These are phyloP conservation scores for Pheosia tremula DNA, from an alignment of 2,888 invertebrate species.

Conservation along the genomic window DNA sequence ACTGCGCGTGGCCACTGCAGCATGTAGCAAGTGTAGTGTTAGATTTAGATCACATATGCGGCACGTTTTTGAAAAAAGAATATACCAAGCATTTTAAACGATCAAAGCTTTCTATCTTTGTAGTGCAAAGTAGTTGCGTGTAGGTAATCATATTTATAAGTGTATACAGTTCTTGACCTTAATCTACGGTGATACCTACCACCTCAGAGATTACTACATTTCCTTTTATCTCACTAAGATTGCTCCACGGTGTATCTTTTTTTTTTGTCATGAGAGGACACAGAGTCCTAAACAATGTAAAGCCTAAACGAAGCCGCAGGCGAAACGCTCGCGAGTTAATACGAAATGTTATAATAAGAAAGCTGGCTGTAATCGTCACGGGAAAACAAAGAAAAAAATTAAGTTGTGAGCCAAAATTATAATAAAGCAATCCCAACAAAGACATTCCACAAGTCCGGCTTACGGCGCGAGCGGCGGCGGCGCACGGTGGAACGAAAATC, in stretches of 20 bases:
- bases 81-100: not conserved
- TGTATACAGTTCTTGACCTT: too few relatives aligned
- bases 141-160: too few relatives aligned
- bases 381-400: conserved; percentile 48
- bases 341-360: conserved; percentile 33
- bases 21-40: not conserved
- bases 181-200: too few relatives aligned
- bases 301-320: not conserved
- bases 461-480: conserved; percentile 45
- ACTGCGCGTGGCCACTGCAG: not conserved
- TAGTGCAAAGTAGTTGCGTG: not conserved
- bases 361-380: conserved; percentile 44
- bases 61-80: not conserved
- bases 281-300: not conserved
- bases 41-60: not conserved
- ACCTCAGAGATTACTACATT: too few relatives aligned
- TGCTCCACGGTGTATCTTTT: too few relatives aligned
- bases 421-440: conserved; percentile 70
- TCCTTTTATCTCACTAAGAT: too few relatives aligned
- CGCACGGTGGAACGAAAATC: too few relatives aligned
- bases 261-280: too few relatives aligned
- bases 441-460: conserved; percentile 79
- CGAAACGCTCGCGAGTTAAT: conserved; percentile 8
- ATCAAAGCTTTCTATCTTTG: not conserved
- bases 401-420: conserved; percentile 56